Base-by-base conservation (phyloP, 2,888 invertebrate genomes). In the Drosophila rellima region DNA sequence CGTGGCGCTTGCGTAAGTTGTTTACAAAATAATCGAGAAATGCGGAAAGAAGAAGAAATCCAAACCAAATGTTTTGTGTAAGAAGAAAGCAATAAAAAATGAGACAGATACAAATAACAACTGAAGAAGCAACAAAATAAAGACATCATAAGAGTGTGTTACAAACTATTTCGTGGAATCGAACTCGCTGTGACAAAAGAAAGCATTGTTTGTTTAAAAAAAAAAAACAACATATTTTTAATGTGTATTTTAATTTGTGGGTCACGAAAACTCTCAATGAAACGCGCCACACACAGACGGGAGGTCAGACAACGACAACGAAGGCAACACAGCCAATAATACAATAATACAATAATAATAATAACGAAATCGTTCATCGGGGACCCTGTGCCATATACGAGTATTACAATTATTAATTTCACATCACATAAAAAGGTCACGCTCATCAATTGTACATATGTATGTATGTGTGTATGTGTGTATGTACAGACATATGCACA, bases 1-100 rank as follows among this genome's bases (percentile, higher is more conserved):
- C 67, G 20, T 60, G 50, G 45, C 55, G 55, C 88, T 87, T 87
- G 90, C 87, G 78, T 90, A 87, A 87, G 90, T 90, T 90, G 87
- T 87, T 87, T 88, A 87, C 90, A 74, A 75, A 63, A 68, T 68
- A 61, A 80, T 71, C 57, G 57, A 69, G 56, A 66, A 51, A 55
- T 42, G 54, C 48, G 64, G 55, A 52, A 48, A 61, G 23, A 60
- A n/a, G 54, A 45, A 47, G 42, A 64, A 57, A 45, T 39, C 57
- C 45, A 50, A 50, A 39, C 33, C 48, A 50, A 69, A 62, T 39
- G 31, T 33, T 51, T 35, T 33, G 33, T 26, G 37, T 5, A 26
- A 37, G 45, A 52, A 67, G 51, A 70, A 56, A 56, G 44, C 56
- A 59, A 73, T 55, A 48, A 57, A 51, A 64, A 56, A 15, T 35